Percentiles rank a stretch among this genome's conserved stretches.
Conservation (phyloP, 2,797 vertebrate genomes). For the Pangasius djambal region DNA sequence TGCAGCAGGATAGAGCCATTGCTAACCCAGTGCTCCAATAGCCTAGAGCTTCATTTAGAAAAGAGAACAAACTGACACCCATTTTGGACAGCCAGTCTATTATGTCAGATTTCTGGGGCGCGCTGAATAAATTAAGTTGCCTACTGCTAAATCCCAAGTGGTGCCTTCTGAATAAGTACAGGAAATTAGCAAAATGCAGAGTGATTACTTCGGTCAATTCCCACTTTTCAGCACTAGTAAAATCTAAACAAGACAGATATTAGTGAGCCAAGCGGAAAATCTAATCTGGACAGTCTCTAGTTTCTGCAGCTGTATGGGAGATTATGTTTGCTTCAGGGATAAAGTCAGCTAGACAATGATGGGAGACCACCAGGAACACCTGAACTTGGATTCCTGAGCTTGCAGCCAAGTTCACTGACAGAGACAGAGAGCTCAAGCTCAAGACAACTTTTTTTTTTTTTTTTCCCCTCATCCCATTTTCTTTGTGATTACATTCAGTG, state of each 20-base stretch:
- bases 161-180: neutral
- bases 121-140: slow-evolving; percentile 18
- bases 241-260: slow-evolving; percentile 29
- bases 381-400: neutral
- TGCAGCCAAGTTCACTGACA: neutral
- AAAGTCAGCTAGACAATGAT: neutral
- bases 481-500: neutral
- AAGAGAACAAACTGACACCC: slow-evolving; percentile 15
- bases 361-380: slow-evolving; percentile 1
- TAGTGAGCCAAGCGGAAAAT: slow-evolving; percentile 37
- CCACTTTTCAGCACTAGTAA: neutral
- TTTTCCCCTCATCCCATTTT: too few relatives aligned
- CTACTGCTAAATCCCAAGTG: neutral
- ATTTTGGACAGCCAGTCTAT: neutral
- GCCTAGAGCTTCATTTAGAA: slow-evolving; percentile 45
- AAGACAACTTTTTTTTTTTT: neutral
- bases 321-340: slow-evolving; percentile 24
- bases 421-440: neutral
- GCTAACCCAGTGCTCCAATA: slow-evolving; percentile 33
- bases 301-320: slow-evolving; percentile 30
- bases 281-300: slow-evolving; percentile 17
- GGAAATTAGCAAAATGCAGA: slow-evolving; percentile 24
- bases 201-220: neutral
- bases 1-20: neutral
- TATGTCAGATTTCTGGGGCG: slow-evolving; percentile 30